These are phyloP conservation scores for Porites evermanni DNA, from an alignment of 92 coral and sea anemone species.

Conservation along the genomic window DNA sequence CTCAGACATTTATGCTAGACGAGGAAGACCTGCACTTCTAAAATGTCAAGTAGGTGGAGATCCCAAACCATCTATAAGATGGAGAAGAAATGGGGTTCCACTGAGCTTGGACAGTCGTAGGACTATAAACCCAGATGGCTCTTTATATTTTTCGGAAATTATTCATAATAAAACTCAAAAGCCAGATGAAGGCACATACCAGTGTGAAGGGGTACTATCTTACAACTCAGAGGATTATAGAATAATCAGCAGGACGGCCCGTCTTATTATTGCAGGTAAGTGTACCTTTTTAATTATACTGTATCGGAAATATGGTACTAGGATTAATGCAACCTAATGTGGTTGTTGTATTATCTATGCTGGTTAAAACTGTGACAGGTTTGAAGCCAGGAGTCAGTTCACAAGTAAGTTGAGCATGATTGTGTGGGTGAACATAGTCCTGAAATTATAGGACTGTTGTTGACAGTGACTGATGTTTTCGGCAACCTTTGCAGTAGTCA, in stretches of 20 bases:
- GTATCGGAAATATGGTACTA: no score
- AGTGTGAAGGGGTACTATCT: conserved; percentile 75
- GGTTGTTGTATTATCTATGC: no score
- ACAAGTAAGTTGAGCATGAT: no score
- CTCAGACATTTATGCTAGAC: conserved; percentile 71
- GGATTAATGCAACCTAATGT: no score
- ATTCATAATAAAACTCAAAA: conserved; percentile 66
- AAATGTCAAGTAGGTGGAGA: conserved; percentile 79
- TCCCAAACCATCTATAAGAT: conserved; percentile 64
- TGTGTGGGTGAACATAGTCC: no score
- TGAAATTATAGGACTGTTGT: no score
- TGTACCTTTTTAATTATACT: neutral
- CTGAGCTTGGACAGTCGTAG: conserved; percentile 68
- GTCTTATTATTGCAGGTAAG: conserved; percentile 88
- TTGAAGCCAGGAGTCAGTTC: no score
- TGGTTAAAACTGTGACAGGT: no score
- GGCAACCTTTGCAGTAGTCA: no score
- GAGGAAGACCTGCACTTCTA: conserved; percentile 72
- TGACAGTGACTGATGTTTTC: no score
- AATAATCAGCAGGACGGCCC: conserved; percentile 78
- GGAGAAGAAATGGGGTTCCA: conserved; percentile 77
- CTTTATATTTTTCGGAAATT: conserved; percentile 76
- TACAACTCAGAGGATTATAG: conserved; percentile 38
- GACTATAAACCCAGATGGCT: conserved; percentile 80
- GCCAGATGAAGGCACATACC: conserved; percentile 92